Evolutionary conservation across 2,888 invertebrate species (phyloP).

Genomic region (Megamerina dolium): DNA sequence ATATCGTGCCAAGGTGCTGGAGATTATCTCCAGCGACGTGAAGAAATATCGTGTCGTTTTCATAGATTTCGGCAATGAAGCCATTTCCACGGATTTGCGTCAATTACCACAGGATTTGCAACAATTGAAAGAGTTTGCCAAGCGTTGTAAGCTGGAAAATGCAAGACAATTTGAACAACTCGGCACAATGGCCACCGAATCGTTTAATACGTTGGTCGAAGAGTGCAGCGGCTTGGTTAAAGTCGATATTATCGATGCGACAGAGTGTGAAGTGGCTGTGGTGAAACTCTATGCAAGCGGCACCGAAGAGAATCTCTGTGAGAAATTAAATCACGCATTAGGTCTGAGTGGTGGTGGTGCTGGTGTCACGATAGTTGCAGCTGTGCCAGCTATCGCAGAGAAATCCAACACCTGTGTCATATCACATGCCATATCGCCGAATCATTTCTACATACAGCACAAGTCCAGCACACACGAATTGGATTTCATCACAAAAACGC

Average conservation of each 20-base stretch:
- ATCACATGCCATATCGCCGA: conserved; percentile 60
- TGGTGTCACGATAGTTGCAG: conserved; percentile 3
- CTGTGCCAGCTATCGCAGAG: conserved; percentile 13
- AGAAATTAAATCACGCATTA: conserved; percentile 34
- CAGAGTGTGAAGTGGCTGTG: conserved; percentile 24
- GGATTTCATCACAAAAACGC: conserved; percentile 30
- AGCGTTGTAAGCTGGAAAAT: conserved; percentile 57
- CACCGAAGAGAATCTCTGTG: conserved; percentile 33
- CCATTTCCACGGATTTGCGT: conserved; percentile 54
- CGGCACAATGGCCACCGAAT: conserved; percentile 27
- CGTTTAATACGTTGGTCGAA: conserved; percentile 34
- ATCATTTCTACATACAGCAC: conserved; percentile 67
- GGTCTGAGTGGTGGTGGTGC: conserved; percentile 19
- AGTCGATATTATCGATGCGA: conserved; percentile 32
- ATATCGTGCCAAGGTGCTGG: conserved; percentile 83
- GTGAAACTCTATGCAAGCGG: conserved; percentile 32
- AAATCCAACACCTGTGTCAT: conserved; percentile 59
- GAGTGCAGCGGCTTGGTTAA: conserved; percentile 35
- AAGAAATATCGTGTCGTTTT: conserved; percentile 68
- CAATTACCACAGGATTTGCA: conserved; percentile 57
- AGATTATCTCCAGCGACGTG: conserved; percentile 58
- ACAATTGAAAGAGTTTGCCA: conserved; percentile 54
- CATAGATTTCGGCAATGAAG: conserved; percentile 63
- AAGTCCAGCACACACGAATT: conserved; percentile 47
- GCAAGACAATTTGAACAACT: conserved; percentile 50